Base-by-base conservation (phyloP, 1,140 invertebrate species). In the Hesperophylax magnus region DNA sequence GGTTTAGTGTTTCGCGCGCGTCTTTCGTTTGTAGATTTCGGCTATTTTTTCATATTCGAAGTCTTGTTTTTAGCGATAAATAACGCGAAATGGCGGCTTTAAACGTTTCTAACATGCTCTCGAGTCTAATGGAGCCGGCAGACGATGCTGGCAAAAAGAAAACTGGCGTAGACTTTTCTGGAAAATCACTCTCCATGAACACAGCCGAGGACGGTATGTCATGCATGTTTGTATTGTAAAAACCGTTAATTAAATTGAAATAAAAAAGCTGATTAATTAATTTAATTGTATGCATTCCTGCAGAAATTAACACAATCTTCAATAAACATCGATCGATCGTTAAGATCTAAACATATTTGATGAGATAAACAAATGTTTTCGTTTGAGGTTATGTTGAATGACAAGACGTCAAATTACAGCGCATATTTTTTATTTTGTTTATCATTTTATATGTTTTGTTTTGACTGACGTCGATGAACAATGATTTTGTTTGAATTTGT, bases 131-230 rank as follows among this genome's bases (percentile, higher is more conserved):
- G 52, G 69, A 53, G 22, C 69, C 69, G 8, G 67, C 31, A 20
- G 39, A 71, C 39, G 24, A 65, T 6, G 69, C n/a, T 24, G 18
- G 18, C 11, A 31, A 67, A n/a, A 17, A 72, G 18, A 20, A 72
- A 24, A 39, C 84, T 78, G 88, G 88, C 71, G 88, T 89, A 31
- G 87, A 88, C 85, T 89, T 88, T 83, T 87, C 87, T 79, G 88
- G 88, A 84, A 87, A 87, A 80, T 88, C 88, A 0, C 78, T 89
- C 39, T 88, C 88, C 85, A 85, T 89, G 20, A 85, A 88, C 27
- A 86, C 86, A 1, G 88, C 85, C 52, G 85, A 86, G 63, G 88
- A 89, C 85, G 88, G 88, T 89, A 84, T 81, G 83, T 81, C 34
- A 79, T 24, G 24, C 22, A 61, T 52, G 22, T 60, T 22, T 47